Percentiles rank a stretch among this genome's conserved stretches.
phyloP scores from a whole-genome alignment of 2,797 vertebrate genomes.

The Sebastes ruberrimus region DNA sequence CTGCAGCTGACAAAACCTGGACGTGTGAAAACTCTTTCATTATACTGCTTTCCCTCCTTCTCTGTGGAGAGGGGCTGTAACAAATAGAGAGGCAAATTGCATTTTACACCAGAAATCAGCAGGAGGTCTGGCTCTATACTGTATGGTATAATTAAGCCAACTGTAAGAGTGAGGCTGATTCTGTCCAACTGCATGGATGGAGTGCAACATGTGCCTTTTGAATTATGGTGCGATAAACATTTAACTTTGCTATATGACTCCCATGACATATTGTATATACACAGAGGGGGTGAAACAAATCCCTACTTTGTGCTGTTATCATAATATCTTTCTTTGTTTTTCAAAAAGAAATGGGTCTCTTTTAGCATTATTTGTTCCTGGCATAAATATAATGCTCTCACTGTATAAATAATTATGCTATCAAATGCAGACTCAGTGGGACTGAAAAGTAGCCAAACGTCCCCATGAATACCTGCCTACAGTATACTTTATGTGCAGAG shows the following conservation, averaged over 20 bases:
- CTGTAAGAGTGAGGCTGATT: slow-evolving; percentile 8
- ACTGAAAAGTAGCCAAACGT: slow-evolving; percentile 11
- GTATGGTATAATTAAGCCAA: slow-evolving; percentile 28
- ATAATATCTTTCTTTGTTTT: slow-evolving; percentile 45
- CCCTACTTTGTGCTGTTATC: slow-evolving; percentile 14
- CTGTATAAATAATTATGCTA: slow-evolving; percentile 48
- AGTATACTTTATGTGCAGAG: neutral
- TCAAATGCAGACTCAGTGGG: slow-evolving; percentile 39
- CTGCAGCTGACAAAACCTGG: slow-evolving; percentile 64
- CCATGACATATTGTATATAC: slow-evolving; percentile 22
- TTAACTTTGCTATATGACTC: slow-evolving; percentile 30
- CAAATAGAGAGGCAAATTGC: slow-evolving; percentile 44
- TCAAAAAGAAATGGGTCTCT: slow-evolving; percentile 6
- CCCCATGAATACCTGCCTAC: neutral
- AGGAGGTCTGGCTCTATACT: slow-evolving; percentile 38
- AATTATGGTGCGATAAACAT: slow-evolving; percentile 45
- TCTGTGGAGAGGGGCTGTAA: slow-evolving; percentile 16
- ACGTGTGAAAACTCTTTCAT: slow-evolving; percentile 52
- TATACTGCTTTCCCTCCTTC: slow-evolving; percentile 16
- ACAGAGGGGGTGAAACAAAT: slow-evolving; percentile 21
- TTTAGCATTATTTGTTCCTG: slow-evolving; percentile 45
- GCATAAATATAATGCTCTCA: slow-evolving; percentile 50
- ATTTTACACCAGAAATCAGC: slow-evolving; percentile 51
- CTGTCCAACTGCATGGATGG: slow-evolving; percentile 4
- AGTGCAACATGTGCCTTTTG: slow-evolving; percentile 21